These are phyloP conservation scores for Corydoras maculifer DNA, from an alignment of 2,113 vertebrate species.

Conservation along the genomic window DNA sequence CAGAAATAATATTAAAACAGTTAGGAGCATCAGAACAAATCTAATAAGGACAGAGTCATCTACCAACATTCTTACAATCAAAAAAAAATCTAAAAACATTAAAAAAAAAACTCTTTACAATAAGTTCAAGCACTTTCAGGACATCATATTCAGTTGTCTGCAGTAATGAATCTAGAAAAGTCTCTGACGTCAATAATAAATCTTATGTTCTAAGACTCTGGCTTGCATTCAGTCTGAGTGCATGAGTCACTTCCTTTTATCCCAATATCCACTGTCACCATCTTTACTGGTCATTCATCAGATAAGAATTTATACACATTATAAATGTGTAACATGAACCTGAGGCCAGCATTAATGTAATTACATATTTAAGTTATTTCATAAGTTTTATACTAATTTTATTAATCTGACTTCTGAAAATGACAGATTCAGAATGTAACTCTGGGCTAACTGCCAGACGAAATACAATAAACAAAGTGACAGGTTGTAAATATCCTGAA, in stretches of 20 bases:
- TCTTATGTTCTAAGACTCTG: slow-evolving; percentile 6
- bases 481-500: not conserved
- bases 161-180: slow-evolving; percentile 9
- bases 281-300: not conserved
- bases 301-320: too few relatives aligned
- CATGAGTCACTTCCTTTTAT: slow-evolving; percentile 19
- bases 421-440: not conserved
- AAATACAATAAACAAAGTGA: not conserved
- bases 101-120: too few relatives aligned
- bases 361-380: too few relatives aligned
- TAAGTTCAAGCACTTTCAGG: not conserved
- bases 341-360: too few relatives aligned
- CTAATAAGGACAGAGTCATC: too few relatives aligned
- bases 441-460: not conserved
- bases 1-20: not conserved
- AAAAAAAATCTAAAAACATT: too few relatives aligned
- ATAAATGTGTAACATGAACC: too few relatives aligned
- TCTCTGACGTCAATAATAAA: slow-evolving; percentile 19
- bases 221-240: not conserved
- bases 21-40: not conserved
- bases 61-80: too few relatives aligned
- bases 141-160: not conserved
- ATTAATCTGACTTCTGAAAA: not conserved
- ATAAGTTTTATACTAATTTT: too few relatives aligned
- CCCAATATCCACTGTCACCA: not conserved